Conservation (phyloP, 2,888 invertebrate genomes). For the Carpatolechia fugitivella region DNA sequence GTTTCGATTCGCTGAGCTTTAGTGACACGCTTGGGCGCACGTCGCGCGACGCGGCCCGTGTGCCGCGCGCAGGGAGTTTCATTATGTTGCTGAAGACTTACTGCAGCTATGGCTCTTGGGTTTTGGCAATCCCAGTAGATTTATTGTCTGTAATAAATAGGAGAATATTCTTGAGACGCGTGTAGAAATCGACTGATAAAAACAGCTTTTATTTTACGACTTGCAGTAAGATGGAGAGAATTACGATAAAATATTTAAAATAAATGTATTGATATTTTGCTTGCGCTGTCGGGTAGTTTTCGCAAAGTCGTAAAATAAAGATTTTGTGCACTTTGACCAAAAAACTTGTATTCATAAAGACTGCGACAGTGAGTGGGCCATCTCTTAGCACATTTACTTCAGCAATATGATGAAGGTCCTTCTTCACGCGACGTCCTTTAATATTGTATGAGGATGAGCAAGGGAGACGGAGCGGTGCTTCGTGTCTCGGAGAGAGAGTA, state of each 20-base stretch:
- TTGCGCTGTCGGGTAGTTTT: too few relatives aligned
- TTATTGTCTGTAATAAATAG: too few relatives aligned
- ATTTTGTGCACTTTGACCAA: too few relatives aligned
- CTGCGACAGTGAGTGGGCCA: not conserved
- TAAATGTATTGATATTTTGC: too few relatives aligned
- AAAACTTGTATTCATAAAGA: too few relatives aligned
- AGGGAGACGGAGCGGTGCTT: conserved; percentile 10
- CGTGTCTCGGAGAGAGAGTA: conserved; percentile 19
- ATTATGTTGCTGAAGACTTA: not conserved
- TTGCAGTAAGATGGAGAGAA: too few relatives aligned
- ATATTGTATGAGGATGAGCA: conserved; percentile 17
- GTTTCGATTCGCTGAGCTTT: conserved; percentile 54
- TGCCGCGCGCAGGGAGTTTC: conserved; percentile 10
- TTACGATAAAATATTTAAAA: too few relatives aligned
- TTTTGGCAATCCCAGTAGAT: not conserved
- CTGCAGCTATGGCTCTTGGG: not conserved
- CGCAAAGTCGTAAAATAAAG: too few relatives aligned
- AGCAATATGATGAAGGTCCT: not conserved
- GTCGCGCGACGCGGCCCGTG: not conserved
- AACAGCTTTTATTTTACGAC: too few relatives aligned
- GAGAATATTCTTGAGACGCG: too few relatives aligned
- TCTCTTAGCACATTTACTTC: not conserved
- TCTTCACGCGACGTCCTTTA: conserved; percentile 15
- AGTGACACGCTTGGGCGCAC: conserved; percentile 22
- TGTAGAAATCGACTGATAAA: too few relatives aligned